Conservation (phyloP, 2,113 vertebrate species). For the Lasiurus cinereus region DNA sequence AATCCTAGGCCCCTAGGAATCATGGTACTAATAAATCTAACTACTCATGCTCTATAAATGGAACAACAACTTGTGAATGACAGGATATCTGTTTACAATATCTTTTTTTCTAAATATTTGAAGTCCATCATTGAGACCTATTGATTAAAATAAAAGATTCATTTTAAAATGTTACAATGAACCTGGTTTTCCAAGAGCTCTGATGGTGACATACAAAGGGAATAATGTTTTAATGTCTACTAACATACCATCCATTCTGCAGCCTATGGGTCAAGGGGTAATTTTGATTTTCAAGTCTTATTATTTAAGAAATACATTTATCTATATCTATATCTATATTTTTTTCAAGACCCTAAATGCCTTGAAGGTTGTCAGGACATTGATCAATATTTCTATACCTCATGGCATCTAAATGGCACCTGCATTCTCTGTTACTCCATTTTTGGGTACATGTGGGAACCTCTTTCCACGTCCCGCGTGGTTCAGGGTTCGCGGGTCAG, state of each 20-base stretch:
- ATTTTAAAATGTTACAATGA: neutral
- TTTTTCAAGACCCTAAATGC: too few relatives aligned
- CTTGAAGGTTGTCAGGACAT: too few relatives aligned
- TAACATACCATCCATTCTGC: too few relatives aligned
- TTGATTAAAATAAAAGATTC: neutral
- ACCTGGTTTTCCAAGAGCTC: neutral
- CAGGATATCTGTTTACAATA: neutral
- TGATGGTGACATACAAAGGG: neutral
- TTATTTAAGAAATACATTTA: too few relatives aligned
- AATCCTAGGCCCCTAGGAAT: neutral
- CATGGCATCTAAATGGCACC: neutral
- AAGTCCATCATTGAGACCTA: too few relatives aligned
- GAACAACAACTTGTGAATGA: neutral
- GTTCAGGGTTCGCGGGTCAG: too few relatives aligned
- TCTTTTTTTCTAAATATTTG: neutral
- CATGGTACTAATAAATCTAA: neutral
- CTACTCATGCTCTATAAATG: neutral
- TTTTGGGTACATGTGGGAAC: too few relatives aligned
- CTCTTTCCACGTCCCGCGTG: too few relatives aligned
- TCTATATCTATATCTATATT: too few relatives aligned
- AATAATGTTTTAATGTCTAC: neutral
- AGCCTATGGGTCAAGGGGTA: too few relatives aligned
- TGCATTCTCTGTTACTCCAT: neutral
- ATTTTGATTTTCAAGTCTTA: too few relatives aligned
- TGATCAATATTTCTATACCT: too few relatives aligned